phyloP scores from a whole-genome alignment of 2,797 vertebrate species.

The Lepilemur ruficaudatus region DNA sequence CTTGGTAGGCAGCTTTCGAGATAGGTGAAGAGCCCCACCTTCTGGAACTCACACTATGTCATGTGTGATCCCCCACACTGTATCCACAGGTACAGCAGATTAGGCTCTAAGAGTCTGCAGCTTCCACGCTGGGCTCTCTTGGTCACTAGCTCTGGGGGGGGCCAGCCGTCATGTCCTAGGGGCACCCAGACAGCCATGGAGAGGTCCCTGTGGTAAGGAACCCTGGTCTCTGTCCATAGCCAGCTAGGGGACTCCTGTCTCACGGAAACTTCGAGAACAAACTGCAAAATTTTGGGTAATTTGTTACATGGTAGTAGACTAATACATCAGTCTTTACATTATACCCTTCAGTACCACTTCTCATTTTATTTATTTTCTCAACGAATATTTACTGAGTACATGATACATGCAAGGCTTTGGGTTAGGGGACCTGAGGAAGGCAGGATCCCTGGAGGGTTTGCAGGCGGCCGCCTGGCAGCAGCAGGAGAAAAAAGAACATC shows the following conservation, averaged over 20 bases:
- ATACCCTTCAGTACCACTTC: neutral
- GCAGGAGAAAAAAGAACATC: neutral
- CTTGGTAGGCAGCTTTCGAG: neutral
- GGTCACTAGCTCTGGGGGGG: neutral
- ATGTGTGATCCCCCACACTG: no score
- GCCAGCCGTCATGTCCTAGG: neutral
- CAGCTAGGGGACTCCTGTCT: neutral
- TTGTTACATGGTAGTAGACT: neutral
- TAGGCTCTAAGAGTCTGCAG: neutral
- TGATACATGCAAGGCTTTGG: neutral
- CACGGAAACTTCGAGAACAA: neutral
- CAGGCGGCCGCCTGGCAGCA: neutral
- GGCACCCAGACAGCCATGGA: neutral
- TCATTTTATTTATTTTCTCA: neutral
- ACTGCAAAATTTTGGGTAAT: neutral
- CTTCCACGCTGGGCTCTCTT: neutral
- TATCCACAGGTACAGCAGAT: neutral
- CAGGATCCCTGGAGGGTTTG: neutral
- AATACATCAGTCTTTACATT: neutral
- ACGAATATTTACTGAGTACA: neutral
- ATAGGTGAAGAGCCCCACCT: neutral
- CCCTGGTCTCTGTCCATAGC: neutral
- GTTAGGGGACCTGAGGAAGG: neutral
- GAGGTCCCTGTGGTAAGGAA: fast-evolving
- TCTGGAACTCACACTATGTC: no score